Evolutionary conservation across 2,113 vertebrate genomes (phyloP), one percentile per base, ranked within the genome.

Genomic region (Oreochromis tanganicae): DNA sequence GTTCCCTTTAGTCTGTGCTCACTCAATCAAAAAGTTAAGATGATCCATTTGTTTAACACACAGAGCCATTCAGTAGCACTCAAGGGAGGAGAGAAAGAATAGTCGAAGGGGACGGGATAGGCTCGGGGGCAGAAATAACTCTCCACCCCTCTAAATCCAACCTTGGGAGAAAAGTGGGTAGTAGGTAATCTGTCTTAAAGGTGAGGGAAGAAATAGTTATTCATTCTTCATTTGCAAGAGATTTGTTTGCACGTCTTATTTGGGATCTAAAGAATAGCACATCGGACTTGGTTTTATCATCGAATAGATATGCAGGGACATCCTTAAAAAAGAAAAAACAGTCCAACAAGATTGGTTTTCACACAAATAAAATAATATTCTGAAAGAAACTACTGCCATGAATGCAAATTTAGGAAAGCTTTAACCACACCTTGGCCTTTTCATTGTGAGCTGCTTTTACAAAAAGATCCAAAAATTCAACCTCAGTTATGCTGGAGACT

Each of bases 21-120:
- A 96, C 95, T 96, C 96, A 96, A 96, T 97, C 96, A 95, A 95
- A 96, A 96, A 96, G 96, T 96, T 94, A 96, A 96, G 96, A 96
- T 95, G 95, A 96, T 96, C 96, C 95, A 96, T 97, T 96, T 96
- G 95, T 96, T 96, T 95, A 96, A 97, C 96, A 97, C 96, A 96
- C 95, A 94, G 95, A 91, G 85, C 95, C 93, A 95, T 97, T 96
- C 95, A 96, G 94, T 78, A 87, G 92, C 94, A 81, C 96, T 96
- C 94, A 95, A 96, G 95, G 93, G 94, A 96, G 92, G 85, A 92
- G 87, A 90, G 94, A 91, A 92, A 95, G 92, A 95, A 95, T 91
- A 89, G 95, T 87, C 85, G 24, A 50, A 91, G 92, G 91, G 89
- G 90, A 90, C 71, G 94, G 94, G 95, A 95, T 81, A 88, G 91